These are phyloP conservation scores for Otolemur garnettii DNA, from an alignment of 2,113 vertebrate genomes.

Conservation along the genomic window DNA sequence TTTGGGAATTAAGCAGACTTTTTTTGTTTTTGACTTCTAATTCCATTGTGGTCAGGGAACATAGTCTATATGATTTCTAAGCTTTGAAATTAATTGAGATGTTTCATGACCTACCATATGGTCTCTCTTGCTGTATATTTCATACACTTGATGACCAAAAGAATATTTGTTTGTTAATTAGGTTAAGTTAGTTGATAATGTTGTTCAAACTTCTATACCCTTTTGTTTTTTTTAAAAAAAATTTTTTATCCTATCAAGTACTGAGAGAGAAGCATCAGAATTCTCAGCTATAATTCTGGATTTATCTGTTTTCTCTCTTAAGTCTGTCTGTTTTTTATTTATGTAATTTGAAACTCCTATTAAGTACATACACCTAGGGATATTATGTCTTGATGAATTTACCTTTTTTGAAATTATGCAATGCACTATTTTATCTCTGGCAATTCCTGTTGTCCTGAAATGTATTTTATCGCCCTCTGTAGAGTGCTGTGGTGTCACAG, in stretches of 20 bases:
- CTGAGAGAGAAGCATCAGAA: not conserved
- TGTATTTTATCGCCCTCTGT: not conserved
- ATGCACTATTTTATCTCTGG: not conserved
- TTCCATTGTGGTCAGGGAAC: not conserved
- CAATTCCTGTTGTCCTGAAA: not conserved
- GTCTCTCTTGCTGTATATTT: not conserved
- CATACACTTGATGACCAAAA: not conserved
- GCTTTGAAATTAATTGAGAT: not conserved
- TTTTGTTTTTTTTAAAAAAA: not conserved
- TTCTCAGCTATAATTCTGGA: not conserved
- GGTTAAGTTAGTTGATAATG: not conserved
- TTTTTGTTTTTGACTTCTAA: not conserved
- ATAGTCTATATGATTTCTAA: not conserved
- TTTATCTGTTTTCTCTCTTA: not conserved
- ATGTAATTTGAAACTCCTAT: not conserved
- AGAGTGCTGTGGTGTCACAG: too few species aligned
- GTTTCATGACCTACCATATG: not conserved
- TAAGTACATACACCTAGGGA: not conserved
- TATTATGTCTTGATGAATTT: not conserved
- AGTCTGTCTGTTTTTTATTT: not conserved
- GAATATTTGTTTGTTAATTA: not conserved
- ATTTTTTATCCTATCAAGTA: not conserved
- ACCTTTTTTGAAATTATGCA: not conserved
- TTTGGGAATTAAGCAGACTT: not conserved
- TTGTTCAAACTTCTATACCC: not conserved